phyloP scores from a whole-genome alignment of 2,113 vertebrate genomes.

The Isurus oxyrinchus region DNA sequence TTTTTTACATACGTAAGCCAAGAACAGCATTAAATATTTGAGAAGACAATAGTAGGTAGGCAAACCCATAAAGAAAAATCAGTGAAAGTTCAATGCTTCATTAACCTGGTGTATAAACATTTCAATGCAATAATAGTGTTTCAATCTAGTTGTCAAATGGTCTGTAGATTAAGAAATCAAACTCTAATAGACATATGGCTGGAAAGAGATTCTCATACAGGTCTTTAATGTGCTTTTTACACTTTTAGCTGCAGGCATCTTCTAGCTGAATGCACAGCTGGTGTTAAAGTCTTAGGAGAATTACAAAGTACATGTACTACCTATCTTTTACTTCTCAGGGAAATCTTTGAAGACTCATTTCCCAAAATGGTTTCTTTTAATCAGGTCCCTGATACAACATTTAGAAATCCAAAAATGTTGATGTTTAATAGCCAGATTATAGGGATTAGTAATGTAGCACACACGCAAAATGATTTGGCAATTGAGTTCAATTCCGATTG shows the following conservation, averaged over 20 bases:
- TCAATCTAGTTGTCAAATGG: constrained; percentile 35
- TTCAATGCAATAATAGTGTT: neutral
- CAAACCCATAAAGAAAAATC: neutral
- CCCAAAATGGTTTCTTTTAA: constrained; percentile 28
- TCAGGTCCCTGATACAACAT: neutral
- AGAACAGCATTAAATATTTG: neutral
- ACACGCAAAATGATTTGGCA: neutral
- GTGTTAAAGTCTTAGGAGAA: constrained; percentile 38
- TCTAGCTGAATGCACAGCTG: constrained; percentile 40
- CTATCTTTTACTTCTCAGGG: constrained; percentile 34
- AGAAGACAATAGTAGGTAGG: neutral
- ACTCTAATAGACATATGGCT: constrained; percentile 22
- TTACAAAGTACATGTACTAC: neutral
- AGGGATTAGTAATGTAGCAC: neutral
- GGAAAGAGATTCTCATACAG: constrained; percentile 23
- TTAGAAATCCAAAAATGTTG: constrained; percentile 24
- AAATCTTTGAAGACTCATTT: neutral
- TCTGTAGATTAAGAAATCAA: constrained; percentile 29
- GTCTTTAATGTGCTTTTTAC: constrained; percentile 31
- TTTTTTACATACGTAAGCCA: neutral
- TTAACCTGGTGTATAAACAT: constrained; percentile 14
- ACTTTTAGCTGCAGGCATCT: constrained; percentile 41
- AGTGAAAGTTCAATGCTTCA: constrained; percentile 7
- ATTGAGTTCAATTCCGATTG: neutral
- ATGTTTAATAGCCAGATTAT: constrained; percentile 14